phyloP scores from a whole-genome alignment of 2,888 invertebrate species.

The Diplolepis rosae region DNA sequence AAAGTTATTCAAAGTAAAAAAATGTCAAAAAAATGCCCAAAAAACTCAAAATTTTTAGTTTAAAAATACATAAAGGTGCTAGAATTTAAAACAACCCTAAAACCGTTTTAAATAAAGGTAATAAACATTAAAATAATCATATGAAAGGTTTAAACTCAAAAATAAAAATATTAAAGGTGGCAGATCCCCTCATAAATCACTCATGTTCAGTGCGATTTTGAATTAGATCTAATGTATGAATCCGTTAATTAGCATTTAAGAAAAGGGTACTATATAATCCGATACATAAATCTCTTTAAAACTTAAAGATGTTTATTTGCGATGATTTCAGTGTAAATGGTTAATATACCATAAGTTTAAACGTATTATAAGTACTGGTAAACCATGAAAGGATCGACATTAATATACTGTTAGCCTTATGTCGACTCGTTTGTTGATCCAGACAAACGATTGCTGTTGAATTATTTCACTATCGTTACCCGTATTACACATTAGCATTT shows the following conservation, averaged over 20 bases:
- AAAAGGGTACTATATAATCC: background rate
- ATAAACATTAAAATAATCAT: no score
- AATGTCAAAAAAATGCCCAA: no score
- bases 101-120: no score
- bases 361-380: background rate
- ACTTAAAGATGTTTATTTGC: background rate
- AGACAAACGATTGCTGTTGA: slow-evolving; percentile 11
- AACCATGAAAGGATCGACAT: slow-evolving; percentile 5
- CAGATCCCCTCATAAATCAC: no score
- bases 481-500: background rate
- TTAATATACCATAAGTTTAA: slow-evolving; percentile 2
- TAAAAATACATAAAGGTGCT: no score
- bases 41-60: no score
- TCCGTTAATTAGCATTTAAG: background rate
- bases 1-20: no score
- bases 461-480: background rate
- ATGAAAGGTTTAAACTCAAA: no score
- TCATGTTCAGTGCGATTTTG: no score
- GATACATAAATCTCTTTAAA: slow-evolving; percentile 2
- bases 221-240: no score
- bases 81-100: no score
- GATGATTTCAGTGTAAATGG: slow-evolving; percentile 12
- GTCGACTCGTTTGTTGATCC: background rate
- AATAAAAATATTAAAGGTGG: no score
- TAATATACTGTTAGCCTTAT: slow-evolving; percentile 19